A percentile compares a stretch with the other conserved stretches of the same genome.
Conservation (phyloP, 2,888 invertebrate genomes). For the Trimorus sp. region DNA sequence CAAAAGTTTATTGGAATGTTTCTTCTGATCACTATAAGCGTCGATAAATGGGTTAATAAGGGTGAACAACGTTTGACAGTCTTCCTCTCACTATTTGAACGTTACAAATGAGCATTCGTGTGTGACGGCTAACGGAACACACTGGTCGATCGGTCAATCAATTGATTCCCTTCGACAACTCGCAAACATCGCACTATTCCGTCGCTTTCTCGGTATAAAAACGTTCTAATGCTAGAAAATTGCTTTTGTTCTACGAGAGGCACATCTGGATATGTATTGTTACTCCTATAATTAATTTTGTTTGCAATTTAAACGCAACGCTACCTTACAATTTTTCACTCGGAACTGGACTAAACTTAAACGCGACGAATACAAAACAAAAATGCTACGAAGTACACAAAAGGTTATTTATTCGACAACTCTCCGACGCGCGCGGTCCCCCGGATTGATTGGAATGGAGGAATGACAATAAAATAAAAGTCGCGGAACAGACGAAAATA, state of each 20-base stretch:
- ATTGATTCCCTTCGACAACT: conserved; percentile 30
- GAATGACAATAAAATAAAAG: conserved; percentile 5
- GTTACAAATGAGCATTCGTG: conserved; percentile 68
- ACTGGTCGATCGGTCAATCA: conserved; percentile 9
- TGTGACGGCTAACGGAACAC: conserved; percentile 28
- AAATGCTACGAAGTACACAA: conserved; percentile 52
- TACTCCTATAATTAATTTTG: conserved; percentile 64
- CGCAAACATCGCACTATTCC: conserved; percentile 60
- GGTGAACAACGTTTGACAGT: conserved; percentile 72
- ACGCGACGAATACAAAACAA: conserved; percentile 49
- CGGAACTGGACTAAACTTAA: conserved; percentile 71
- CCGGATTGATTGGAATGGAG: conserved; percentile 19
- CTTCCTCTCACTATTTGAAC: conserved; percentile 72
- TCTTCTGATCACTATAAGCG: conserved; percentile 42
- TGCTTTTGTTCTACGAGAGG: conserved; percentile 73
- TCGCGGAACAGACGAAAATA: neutral
- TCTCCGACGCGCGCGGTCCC: conserved; percentile 19
- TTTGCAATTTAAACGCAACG: conserved; percentile 64
- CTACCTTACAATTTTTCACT: conserved; percentile 76
- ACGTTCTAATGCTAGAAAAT: conserved; percentile 33
- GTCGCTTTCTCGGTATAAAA: conserved; percentile 6
- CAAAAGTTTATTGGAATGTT: conserved; percentile 30
- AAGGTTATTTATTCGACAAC: conserved; percentile 55
- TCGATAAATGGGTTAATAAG: conserved; percentile 52
- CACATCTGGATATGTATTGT: conserved; percentile 72